phyloP scores from a whole-genome alignment of 2,888 invertebrate species.

The Fragum whitleyi region DNA sequence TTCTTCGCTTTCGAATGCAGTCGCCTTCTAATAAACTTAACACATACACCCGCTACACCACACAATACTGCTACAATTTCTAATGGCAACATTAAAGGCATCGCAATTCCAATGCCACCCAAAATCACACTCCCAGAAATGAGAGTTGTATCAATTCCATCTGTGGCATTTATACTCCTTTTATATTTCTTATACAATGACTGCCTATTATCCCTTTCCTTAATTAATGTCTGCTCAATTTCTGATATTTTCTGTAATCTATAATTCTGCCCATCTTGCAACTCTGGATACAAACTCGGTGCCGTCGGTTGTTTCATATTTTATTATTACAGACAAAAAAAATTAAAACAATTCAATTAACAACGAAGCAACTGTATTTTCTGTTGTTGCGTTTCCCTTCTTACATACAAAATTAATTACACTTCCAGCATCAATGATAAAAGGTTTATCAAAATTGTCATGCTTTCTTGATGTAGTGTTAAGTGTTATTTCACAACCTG shows the following conservation, averaged over 20 bases:
- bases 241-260: constrained; percentile 57
- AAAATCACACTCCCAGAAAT: constrained; percentile 41
- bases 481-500: constrained; percentile 42
- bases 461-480: constrained; percentile 46
- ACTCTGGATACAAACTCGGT: constrained; percentile 47
- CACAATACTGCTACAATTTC: constrained; percentile 44
- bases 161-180: constrained; percentile 47
- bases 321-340: constrained; percentile 23
- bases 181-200: constrained; percentile 57
- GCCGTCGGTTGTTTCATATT: constrained; percentile 54
- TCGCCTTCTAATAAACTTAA: constrained; percentile 28
- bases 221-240: constrained; percentile 30
- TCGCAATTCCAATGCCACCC: constrained; percentile 34
- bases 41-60: constrained; percentile 33
- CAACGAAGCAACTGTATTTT: constrained; percentile 44
- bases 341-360: constrained; percentile 43
- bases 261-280: constrained; percentile 56
- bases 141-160: constrained; percentile 49
- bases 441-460: constrained; percentile 38
- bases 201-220: constrained; percentile 39
- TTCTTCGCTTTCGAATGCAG: constrained; percentile 35
- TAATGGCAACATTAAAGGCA: constrained; percentile 41
- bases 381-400: constrained; percentile 37
- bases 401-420: constrained; percentile 42
- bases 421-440: constrained; percentile 45